phyloP scores from a whole-genome alignment of 2,797 vertebrate species.

The Gorsachius magnificus region DNA sequence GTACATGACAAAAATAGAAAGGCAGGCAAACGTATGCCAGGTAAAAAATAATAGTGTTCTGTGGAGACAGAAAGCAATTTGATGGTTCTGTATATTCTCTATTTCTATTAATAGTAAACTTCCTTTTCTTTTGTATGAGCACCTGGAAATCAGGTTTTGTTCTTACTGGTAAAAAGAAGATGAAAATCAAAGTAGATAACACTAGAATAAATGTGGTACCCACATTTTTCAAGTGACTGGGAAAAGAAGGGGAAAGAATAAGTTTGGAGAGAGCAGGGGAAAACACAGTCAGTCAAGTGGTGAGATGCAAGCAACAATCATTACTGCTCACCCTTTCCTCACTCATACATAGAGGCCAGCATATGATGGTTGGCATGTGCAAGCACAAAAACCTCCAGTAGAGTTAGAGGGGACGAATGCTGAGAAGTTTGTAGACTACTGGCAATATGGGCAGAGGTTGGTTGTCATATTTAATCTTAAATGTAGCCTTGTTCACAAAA shows the following conservation, averaged over 20 bases:
- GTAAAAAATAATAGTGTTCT: not conserved
- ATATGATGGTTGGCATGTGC: not conserved
- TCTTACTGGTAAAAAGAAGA: not conserved
- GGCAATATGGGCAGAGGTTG: not conserved
- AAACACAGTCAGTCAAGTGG: not conserved
- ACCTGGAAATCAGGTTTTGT: not conserved
- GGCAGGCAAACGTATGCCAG: not conserved
- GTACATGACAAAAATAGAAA: not conserved
- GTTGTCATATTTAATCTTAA: not conserved
- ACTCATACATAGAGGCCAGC: not conserved
- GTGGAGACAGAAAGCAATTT: not conserved
- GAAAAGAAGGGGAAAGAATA: not conserved
- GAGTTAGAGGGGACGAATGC: not conserved
- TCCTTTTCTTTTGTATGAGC: not conserved
- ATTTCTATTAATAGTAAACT: not conserved
- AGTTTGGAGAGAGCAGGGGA: not conserved
- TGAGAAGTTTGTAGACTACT: not conserved
- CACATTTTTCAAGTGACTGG: not conserved
- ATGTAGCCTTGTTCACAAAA: not conserved
- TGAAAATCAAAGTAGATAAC: not conserved
- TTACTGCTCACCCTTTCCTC: not conserved
- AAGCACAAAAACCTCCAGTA: not conserved
- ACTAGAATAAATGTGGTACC: not conserved
- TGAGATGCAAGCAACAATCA: not conserved
- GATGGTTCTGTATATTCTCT: not conserved